phyloP scores from a whole-genome alignment of 2,113 vertebrate genomes.

The Syrmaticus mikado region DNA sequence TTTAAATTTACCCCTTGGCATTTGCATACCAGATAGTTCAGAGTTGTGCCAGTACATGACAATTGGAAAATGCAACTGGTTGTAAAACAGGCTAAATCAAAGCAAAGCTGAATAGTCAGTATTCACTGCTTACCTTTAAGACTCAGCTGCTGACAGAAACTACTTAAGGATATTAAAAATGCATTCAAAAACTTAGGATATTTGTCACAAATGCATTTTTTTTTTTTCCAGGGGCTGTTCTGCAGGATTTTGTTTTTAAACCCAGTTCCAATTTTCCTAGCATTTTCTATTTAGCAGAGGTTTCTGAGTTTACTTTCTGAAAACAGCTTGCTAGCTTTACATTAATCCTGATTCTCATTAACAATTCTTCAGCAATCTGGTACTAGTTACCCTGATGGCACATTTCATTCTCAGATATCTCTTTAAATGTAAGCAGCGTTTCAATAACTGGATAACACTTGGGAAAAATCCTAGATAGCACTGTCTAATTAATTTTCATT shows the following conservation, averaged over 20 bases:
- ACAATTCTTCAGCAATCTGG: background rate
- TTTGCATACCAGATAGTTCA: constrained; percentile 24
- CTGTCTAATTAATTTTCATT: background rate
- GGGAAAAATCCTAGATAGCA: background rate
- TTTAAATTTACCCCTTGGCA: background rate
- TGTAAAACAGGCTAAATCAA: constrained; percentile 9
- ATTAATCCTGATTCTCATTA: background rate
- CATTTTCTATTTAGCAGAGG: background rate
- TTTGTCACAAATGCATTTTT: background rate
- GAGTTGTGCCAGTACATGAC: constrained; percentile 16
- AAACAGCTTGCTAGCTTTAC: background rate
- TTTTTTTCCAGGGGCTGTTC: background rate
- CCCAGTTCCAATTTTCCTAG: background rate
- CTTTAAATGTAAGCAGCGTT: background rate
- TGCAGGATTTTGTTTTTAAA: background rate
- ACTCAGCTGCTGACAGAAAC: background rate
- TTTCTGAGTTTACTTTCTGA: background rate
- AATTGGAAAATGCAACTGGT: background rate
- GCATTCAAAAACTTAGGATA: background rate
- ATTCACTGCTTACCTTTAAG: background rate
- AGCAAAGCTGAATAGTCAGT: background rate
- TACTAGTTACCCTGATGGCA: background rate
- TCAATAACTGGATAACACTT: background rate
- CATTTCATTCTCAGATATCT: background rate
- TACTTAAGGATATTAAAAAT: background rate